Evolutionary conservation across 2,113 vertebrate genomes (phyloP), one percentile per base, ranked within the genome.

Genomic region (Callocephalon fimbriatum): DNA sequence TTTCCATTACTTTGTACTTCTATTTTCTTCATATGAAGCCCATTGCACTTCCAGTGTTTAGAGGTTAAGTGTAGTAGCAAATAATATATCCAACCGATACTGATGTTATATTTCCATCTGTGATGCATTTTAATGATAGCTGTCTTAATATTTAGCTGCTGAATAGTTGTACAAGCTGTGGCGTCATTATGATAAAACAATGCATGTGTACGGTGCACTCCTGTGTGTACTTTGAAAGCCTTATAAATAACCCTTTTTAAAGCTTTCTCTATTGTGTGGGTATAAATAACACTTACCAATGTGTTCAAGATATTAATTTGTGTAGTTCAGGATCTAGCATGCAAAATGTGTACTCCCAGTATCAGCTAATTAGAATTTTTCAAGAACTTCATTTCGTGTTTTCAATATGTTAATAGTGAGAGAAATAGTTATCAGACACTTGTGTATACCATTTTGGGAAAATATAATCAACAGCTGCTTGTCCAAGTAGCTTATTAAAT

Each of bases 71-170:
- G n/a, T 9, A 32, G 12, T 21, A 78, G 51, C 38, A 92, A 56
- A 48, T 25, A 10, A 23, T 7, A 3, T 3, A 7, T 18, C 7
- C 38, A 61, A 1, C 8, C 40, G 10, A 1, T 1, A 40, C 2
- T 35, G 42, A 7, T 65, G 48, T 11, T 67, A 0, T 6, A 1
- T 70, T 80, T 88, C 38, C 40, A 6, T 76, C 63, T 56, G 12
- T 37, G 37, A 12, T 72, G 29, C 7, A 5, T 59, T 54, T 40
- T 18, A 67, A 38, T 42, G n/a, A 7, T 1, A 29, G 8, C 29
- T 65, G 45, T 27, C 54, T 51, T 48, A 8, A 13, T 11, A 11
- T 32, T 44, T 42, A 54, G 73, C 40, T 4, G 2, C 3, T 44
- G 61, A 32, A 12, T 68, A 27, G 32, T 45, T 67, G 71, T 56